Base-by-base conservation (phyloP, 2,888 invertebrate species). In the Eilema sororculum region DNA sequence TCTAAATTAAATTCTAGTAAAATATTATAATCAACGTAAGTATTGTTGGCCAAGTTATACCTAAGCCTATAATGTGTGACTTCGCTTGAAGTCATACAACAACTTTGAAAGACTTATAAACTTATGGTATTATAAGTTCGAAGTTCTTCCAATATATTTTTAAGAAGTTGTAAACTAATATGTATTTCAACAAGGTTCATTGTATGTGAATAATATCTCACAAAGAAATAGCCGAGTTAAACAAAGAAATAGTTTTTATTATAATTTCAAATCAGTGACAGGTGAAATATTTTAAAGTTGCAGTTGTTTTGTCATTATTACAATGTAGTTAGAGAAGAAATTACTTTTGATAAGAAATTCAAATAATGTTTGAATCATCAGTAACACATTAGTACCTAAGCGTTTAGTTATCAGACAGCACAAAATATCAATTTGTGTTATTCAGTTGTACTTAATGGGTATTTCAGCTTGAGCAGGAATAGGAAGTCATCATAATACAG, bases 81-180 rank as follows among this genome's bases (percentile, higher is more conserved):
- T 56, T 68, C 37, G 62, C 12, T 8, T n/a, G 46, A 60, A 62
- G 62, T 62, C 33, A 57, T 62, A 56, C 3, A 56, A 60, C 33
- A 68, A 68, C 56, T 68, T 68, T 41, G 37, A 63, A 33, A 25
- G 56, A 68, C 68, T 62, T 67, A 22, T 62, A 22, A 56, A 52
- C 63, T 68, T 63, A 41, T 25, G 22, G 3, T 41, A n/a, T 20
- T 33, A 37, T 12, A 62, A 28, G 28, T 60, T 59, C 8, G 8
- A 33, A 60, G 52, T 52, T 52, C 10, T 25, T 67, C 24, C 22
- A 30, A 56, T 41, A 12, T 67, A 33, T 60, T 62, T 68, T 62
- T 12, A 62, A 33, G 20, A 13, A 57, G 67, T 68, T 33, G 25
- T 67, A 67, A 67, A 68, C 30, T 20, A 56, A 56, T 33, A 30